phyloP scores from a whole-genome alignment of 1,140 invertebrate species.

The Popillia japonica region DNA sequence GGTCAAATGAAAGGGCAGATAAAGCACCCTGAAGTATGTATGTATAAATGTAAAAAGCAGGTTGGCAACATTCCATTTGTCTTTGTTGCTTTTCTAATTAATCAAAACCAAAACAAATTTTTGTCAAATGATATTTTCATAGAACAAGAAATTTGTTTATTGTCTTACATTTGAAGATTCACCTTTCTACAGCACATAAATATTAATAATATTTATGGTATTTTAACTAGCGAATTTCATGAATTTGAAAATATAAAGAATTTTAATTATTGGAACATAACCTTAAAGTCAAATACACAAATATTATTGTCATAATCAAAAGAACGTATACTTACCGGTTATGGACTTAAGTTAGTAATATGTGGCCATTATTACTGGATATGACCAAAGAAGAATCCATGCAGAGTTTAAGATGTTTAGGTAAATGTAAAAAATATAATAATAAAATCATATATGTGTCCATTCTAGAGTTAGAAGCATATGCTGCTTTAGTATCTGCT shows the following conservation, averaged over 20 bases:
- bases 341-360: slow-evolving; percentile 56
- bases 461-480: slow-evolving; percentile 86
- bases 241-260: neutral
- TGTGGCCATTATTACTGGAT: slow-evolving; percentile 78
- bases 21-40: no score
- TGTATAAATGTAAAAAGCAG: no score
- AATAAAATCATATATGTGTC: slow-evolving; percentile 17
- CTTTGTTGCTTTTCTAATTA: no score
- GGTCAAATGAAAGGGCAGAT: no score
- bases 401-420: slow-evolving; percentile 82
- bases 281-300: neutral
- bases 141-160: neutral
- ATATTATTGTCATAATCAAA: slow-evolving; percentile 11
- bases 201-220: neutral
- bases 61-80: no score
- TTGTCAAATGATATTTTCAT: neutral
- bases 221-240: neutral
- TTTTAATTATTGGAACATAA: neutral
- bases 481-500: slow-evolving; percentile 86
- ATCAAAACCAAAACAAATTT: neutral
- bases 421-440: slow-evolving; percentile 63
- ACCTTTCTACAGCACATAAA: neutral
- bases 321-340: neutral
- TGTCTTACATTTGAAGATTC: neutral
- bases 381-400: slow-evolving; percentile 86